Base-by-base conservation (phyloP, 1,140 invertebrate genomes). In the Pogonomyrmex californicus region DNA sequence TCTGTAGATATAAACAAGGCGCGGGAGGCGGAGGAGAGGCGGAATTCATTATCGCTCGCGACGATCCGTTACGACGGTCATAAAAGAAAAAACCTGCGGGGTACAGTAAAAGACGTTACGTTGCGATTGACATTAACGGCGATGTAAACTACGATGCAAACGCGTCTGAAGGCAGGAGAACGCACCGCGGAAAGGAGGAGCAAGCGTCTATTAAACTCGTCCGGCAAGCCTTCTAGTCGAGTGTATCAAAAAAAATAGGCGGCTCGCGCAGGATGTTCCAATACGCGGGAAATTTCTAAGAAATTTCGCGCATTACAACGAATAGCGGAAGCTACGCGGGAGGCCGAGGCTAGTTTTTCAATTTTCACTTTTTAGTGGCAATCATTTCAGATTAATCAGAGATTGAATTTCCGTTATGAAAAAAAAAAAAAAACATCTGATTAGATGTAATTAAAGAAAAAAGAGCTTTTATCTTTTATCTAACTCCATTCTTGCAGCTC, bases 31-130 rank as follows among this genome's bases (percentile, higher is more conserved):
- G 36, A 17, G 10, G 2, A 6, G 30, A 38, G 12, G n/a, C 36
- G 36, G 77, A 81, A 81, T 81, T 81, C 77, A 70, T 81, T 81
- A 81, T 68, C 77, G 36, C 47, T 68, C 77, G 47, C 23, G 44
- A 78, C 36, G 63, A 14, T 44, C 63, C 77, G 63, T 81, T 81
- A 81, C 23, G 23, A 54, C n/a, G 44, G 10, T 7, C 14, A 56
- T 54, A 76, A 65, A 70, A 66, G 23, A 76, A 58, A 81, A 70
- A 33, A 14, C 73, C 60, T 33, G 38, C 36, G 56, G 33, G 14
- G 12, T 14, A 70, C 12, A 30, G 1, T 6, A n/a, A 68, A 70
- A 70, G n/a, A 79, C n/a, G 5, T 30, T 68, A 30, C 6, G 58
- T 7, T 23, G 44, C 44, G 36, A 81, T 44, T 68, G 30, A 54